phyloP scores from a whole-genome alignment of 2,113 vertebrate species.

The Ciconia stormi region DNA sequence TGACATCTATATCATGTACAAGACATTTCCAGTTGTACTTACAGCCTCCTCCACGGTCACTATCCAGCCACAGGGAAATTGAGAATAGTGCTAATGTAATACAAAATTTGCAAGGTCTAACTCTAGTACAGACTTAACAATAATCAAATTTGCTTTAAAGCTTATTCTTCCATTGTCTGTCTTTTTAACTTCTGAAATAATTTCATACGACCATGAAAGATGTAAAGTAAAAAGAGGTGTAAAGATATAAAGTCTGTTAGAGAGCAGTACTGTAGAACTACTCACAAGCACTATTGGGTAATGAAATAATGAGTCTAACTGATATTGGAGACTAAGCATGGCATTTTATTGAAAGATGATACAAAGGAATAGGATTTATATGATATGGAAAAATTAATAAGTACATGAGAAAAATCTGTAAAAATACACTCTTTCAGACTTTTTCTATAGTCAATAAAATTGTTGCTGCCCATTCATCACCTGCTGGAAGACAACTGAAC shows the following conservation, averaged over 20 bases:
- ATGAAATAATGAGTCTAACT: background rate
- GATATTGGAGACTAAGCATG: background rate
- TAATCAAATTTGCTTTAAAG: background rate
- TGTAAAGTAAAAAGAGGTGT: background rate
- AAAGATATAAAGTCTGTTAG: background rate
- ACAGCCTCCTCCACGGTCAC: background rate
- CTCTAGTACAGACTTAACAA: background rate
- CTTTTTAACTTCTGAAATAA: background rate
- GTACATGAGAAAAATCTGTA: background rate
- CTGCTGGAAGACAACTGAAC: background rate
- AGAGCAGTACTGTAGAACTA: background rate
- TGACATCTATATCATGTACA: background rate
- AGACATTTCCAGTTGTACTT: background rate
- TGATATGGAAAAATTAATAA: background rate
- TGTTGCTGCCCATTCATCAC: background rate
- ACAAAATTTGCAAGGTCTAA: background rate
- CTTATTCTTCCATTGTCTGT: background rate
- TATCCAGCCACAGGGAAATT: background rate
- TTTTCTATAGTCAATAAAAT: background rate
- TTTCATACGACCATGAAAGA: background rate
- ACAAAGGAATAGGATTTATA: background rate
- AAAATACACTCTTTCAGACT: background rate
- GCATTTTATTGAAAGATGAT: background rate
- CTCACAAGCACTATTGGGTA: background rate
- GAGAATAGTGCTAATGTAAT: background rate